phyloP scores from a whole-genome alignment of 2,888 invertebrate genomes.

The Lasiommata megera region DNA sequence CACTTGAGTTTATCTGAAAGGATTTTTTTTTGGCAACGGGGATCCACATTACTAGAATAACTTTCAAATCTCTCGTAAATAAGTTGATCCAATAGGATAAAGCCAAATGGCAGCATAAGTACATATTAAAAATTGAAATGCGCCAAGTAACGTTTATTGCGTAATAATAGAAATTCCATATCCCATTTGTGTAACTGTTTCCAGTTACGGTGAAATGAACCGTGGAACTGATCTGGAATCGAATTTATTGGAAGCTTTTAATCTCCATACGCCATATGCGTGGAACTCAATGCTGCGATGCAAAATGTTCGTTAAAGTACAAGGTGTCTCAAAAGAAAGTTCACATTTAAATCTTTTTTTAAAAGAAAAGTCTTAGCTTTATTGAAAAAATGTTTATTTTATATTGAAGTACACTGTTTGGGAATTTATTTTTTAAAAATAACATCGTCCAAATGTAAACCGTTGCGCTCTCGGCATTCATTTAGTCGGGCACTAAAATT shows the following conservation, averaged over 20 bases:
- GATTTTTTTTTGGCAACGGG: too few species aligned
- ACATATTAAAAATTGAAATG: slow-evolving; percentile 25
- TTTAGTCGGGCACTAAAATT: too few species aligned
- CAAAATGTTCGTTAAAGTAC: slow-evolving; percentile 31
- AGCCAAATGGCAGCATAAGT: slow-evolving; percentile 7
- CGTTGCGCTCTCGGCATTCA: too few species aligned
- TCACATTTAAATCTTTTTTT: too few species aligned
- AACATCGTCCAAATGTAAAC: too few species aligned
- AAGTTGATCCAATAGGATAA: background rate
- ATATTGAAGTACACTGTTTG: too few species aligned
- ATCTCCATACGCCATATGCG: slow-evolving; percentile 30
- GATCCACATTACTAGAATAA: too few species aligned
- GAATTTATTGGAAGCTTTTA: slow-evolving; percentile 38
- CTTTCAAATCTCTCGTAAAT: background rate
- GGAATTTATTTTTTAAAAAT: too few species aligned
- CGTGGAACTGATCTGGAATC: slow-evolving; percentile 28
- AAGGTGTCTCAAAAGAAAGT: too few species aligned
- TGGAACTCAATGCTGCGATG: slow-evolving; percentile 36
- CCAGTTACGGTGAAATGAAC: slow-evolving; percentile 35
- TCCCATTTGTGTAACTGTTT: slow-evolving; percentile 28
- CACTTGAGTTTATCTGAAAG: too few species aligned
- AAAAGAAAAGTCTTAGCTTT: too few species aligned
- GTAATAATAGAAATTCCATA: slow-evolving; percentile 28
- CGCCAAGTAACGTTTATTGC: slow-evolving; percentile 17
- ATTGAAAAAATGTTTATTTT: too few species aligned